These are phyloP conservation scores for Ianthella basta DNA, from an alignment of 37 sponge, comb jelly and placozoan species.

Conservation along the genomic window DNA sequence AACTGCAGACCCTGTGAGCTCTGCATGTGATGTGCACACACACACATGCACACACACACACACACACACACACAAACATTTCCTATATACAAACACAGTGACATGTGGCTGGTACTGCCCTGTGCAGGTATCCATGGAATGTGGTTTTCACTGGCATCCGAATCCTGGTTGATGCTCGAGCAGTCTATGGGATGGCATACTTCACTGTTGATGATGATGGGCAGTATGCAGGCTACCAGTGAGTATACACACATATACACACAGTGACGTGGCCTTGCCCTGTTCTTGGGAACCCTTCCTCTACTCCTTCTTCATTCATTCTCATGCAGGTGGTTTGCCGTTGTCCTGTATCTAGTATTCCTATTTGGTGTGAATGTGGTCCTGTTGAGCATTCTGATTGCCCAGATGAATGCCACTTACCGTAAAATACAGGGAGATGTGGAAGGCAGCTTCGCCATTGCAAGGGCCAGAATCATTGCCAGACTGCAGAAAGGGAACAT, in stretches of 20 bases:
- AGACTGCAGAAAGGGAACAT: slow-evolving; percentile 27
- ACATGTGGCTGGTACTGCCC: background rate
- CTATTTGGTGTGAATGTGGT: slow-evolving; percentile 35
- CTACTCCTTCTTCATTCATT: background rate
- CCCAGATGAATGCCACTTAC: slow-evolving; percentile 52
- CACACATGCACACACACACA: no score
- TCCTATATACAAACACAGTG: no score
- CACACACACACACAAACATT: no score
- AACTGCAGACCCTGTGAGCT: slow-evolving; percentile 4
- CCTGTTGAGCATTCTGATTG: slow-evolving; percentile 47
- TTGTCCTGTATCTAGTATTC: slow-evolving; percentile 39
- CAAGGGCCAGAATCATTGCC: slow-evolving; percentile 34
- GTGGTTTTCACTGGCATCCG: slow-evolving; percentile 16
- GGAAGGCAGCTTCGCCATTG: slow-evolving; percentile 33
- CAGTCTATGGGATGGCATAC: background rate
- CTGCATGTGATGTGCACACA: no score
- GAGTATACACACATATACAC: background rate
- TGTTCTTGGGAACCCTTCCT: background rate
- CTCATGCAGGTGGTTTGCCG: slow-evolving; percentile 31
- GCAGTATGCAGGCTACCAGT: slow-evolving; percentile 8
- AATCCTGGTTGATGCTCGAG: slow-evolving; percentile 2
- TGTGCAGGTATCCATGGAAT: slow-evolving; percentile 22
- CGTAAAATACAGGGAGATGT: slow-evolving; percentile 46
- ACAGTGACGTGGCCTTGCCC: background rate
- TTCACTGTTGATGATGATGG: background rate